A percentile compares a stretch with the other conserved stretches of the same genome.
These are phyloP conservation scores for Thalpophila matura DNA, from an alignment of 2,888 invertebrate species.

Conservation along the genomic window DNA sequence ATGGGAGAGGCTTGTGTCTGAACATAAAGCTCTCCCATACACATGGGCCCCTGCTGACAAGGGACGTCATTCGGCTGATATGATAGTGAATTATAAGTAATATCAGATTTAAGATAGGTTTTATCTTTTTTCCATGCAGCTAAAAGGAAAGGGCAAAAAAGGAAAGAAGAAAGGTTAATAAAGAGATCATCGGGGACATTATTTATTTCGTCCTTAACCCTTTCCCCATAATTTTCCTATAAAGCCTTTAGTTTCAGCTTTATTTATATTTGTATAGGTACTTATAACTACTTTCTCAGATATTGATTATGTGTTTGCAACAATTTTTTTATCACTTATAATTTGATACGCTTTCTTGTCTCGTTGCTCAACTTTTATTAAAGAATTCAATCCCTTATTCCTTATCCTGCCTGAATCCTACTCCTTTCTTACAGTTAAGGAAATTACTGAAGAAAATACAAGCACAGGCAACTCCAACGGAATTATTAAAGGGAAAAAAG, in stretches of 20 bases:
- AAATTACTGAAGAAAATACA: slow-evolving; percentile 79
- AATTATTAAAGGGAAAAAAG: slow-evolving; percentile 24
- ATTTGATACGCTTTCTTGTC: too few relatives aligned
- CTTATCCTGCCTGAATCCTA: slow-evolving; percentile 66
- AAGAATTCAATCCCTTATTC: slow-evolving; percentile 7
- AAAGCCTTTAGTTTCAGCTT: too few relatives aligned
- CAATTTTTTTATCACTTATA: too few relatives aligned
- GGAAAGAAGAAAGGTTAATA: slow-evolving; percentile 84
- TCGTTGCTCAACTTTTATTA: background rate
- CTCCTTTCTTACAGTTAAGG: slow-evolving; percentile 71
- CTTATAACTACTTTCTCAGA: too few relatives aligned
- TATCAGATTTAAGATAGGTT: background rate
- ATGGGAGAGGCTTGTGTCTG: too few relatives aligned
- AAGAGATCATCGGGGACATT: background rate
- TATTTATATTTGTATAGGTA: too few relatives aligned
- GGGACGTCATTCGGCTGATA: too few relatives aligned
- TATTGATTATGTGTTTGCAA: too few relatives aligned
- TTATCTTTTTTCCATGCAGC: slow-evolving; percentile 71
- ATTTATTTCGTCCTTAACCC: slow-evolving; percentile 17
- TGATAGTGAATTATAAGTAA: too few relatives aligned
- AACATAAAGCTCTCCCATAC: too few relatives aligned
- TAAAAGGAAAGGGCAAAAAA: slow-evolving; percentile 85
- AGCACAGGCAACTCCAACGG: slow-evolving; percentile 64
- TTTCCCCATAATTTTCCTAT: background rate
- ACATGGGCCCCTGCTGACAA: too few relatives aligned